Evolutionary conservation across 2,888 invertebrate genomes (phyloP), one percentile per base, ranked within the genome.

Genomic region (Osmoderma eremita): DNA sequence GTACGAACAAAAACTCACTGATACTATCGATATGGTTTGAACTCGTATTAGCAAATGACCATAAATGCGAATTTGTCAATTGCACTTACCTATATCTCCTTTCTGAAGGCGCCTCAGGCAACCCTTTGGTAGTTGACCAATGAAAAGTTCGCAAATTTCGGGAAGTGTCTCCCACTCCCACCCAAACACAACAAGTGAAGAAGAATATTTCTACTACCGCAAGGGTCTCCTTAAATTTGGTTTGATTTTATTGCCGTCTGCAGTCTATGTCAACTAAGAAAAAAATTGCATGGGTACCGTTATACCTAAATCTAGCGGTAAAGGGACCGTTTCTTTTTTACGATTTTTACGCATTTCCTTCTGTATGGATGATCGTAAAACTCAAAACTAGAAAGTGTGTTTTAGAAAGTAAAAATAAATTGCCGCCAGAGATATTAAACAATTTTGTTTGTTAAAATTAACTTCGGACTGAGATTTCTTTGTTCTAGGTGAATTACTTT

Each of bases 41-140:
- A 6, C 3, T 38, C 24, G 41, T 13, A 18, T 20, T 56, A 56
- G 13, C 41, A 41, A 39, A 41, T 45, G 30, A 15, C 24, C 30
- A 13, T 17, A 24, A 42, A 45, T 58, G 58, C 58, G 58, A 58
- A 58, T 58, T 58, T 58, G 58, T 58, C 58, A 58, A 56, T 65
- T 49, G 45, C 41, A 64, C 70, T 71, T n/a, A n/a, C n/a, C n/a
- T 73, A 68, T 72, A 71, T 72, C 62, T 63, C 41, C 67, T 68
- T 58, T 68, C 69, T 38, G 65, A 63, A 67, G 65, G 56, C 15
- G 65, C 70, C 68, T 65, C 48, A 69, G 70, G 73, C 71, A 71
- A 71, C 72, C 72, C 71, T 73, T 73, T 71, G 53, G 18, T 30
- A 24, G 51, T 64, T 69, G 69, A 70, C 72, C 73, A 73, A 71